A percentile compares a stretch with the other conserved stretches of the same genome.
These are phyloP conservation scores for Hydrochoerus hydrochaeris DNA, from an alignment of 2,113 vertebrate species.

Conservation along the genomic window DNA sequence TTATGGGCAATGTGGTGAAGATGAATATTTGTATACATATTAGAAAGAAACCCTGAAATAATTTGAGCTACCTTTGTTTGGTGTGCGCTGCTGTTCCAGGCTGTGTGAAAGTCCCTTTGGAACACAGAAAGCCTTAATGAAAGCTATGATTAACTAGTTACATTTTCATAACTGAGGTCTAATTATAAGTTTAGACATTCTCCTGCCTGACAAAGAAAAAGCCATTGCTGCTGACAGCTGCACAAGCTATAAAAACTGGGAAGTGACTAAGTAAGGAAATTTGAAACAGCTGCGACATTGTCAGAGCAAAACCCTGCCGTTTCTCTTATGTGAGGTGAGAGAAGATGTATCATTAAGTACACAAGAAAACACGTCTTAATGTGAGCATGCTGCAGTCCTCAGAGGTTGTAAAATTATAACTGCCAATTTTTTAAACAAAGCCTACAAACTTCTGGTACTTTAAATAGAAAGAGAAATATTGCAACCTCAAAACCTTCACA, in stretches of 20 bases:
- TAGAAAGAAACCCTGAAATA: background rate
- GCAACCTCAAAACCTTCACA: background rate
- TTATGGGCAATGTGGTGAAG: background rate
- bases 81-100: background rate
- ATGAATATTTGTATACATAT: background rate
- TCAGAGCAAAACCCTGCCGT: constrained; percentile 44
- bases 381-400: background rate
- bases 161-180: constrained; percentile 77
- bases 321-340: constrained; percentile 53
- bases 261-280: constrained; percentile 59
- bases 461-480: constrained; percentile 48
- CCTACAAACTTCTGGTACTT: constrained; percentile 24
- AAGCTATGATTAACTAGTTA: constrained; percentile 77
- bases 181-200: constrained; percentile 82
- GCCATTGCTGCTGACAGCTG: constrained; percentile 75
- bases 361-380: constrained; percentile 45
- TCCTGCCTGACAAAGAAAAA: constrained; percentile 74
- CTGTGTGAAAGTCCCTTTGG: constrained; percentile 9
- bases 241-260: constrained; percentile 59
- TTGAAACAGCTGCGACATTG: constrained; percentile 73
- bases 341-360: constrained; percentile 60
- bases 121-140: constrained; percentile 58
- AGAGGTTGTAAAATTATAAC: constrained; percentile 49
- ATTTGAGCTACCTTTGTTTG: constrained; percentile 17
- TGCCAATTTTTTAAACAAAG: constrained; percentile 60